Evolutionary conservation across 2,888 invertebrate genomes (phyloP), one percentile per base, ranked within the genome.

Genomic region (Nebria salina): DNA sequence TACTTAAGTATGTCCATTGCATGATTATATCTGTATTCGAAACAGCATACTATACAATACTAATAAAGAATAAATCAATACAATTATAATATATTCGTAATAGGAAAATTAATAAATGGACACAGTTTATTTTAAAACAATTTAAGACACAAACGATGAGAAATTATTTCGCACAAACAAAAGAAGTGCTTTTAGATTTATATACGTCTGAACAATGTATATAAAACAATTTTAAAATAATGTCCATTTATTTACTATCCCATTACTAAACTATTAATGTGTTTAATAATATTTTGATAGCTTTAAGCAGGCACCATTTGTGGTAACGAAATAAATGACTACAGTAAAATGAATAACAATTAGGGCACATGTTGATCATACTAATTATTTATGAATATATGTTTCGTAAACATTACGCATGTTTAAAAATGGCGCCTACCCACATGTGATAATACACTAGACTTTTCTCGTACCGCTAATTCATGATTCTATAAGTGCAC

Each of bases 11-110:
- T 79, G 72, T 76, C 34, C 72, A 65, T 81, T 81, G 81, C 76
- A 76, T 76, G 76, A 76, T 76, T 81, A 81, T 81, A 81, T 81
- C 76, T 81, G 81, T 81, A 72, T 81, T 76, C 64, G 34, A 75
- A 81, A 81, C 80, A 81, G 80, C 80, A 81, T 81, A 81, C 72
- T 81, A 75, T 81, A 81, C 80, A 81, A 81, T 74, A 79, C 79
- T 79, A 79, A 79, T 75, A n/a, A 73, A 73, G 13, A 66, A 66
- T 66, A 79, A 72, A 74, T 68, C 74, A 79, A 68, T 13, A 54
- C 4, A 54, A 54, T 3, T 54, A 54, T 54, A 11, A 11, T 54
- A 54, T 54, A 54, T 68, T 68, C 15, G 13, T 8, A 65, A 54
- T 54, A 11, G 13, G 54, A 54, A 54, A 54, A 11, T 54, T 11